Conservation (phyloP, 1,140 invertebrate genomes). For the Drosophila trapezifrons region DNA sequence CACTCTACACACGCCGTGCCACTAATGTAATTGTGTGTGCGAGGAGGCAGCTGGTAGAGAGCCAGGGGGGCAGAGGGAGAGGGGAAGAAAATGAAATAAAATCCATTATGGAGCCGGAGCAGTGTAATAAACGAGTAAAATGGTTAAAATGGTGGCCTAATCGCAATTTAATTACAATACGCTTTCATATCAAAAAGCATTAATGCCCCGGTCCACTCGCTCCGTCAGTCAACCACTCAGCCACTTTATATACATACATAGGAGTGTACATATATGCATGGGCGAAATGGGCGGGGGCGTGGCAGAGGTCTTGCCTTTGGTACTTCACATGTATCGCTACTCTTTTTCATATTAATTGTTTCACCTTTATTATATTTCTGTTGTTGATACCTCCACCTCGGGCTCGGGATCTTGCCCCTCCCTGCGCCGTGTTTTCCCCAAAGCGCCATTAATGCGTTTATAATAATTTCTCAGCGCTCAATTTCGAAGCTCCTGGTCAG, state of each 20-base stretch:
- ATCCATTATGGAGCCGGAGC: conserved; percentile 80
- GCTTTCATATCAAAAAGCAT: conserved; percentile 83
- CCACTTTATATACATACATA: conserved; percentile 3
- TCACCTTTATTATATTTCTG: conserved; percentile 81
- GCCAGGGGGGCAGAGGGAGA: not conserved
- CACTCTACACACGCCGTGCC: conserved; percentile 28
- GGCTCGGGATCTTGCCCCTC: not conserved
- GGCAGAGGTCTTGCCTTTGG: conserved; percentile 40
- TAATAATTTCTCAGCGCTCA: conserved; percentile 76
- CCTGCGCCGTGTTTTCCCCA: not conserved
- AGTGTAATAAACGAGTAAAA: conserved; percentile 80
- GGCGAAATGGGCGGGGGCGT: conserved; percentile 47
- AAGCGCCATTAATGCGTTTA: conserved; percentile 81
- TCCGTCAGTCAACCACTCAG: conserved; percentile 48
- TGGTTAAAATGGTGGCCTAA: conserved; percentile 83
- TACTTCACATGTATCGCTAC: conserved; percentile 70
- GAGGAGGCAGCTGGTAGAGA: conserved; percentile 11
- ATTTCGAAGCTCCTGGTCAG: conserved; percentile 50
- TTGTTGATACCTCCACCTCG: conserved; percentile 55
- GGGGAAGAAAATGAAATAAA: conserved; percentile 76
- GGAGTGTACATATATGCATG: not conserved
- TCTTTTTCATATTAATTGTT: conserved; percentile 78
- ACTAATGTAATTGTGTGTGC: conserved; percentile 73
- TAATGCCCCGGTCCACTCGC: conserved; percentile 60
- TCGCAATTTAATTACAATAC: conserved; percentile 83